Evolutionary conservation across 2,113 vertebrate species (phyloP), one percentile per base, ranked within the genome.

Genomic region (Hemiprocne comata): DNA sequence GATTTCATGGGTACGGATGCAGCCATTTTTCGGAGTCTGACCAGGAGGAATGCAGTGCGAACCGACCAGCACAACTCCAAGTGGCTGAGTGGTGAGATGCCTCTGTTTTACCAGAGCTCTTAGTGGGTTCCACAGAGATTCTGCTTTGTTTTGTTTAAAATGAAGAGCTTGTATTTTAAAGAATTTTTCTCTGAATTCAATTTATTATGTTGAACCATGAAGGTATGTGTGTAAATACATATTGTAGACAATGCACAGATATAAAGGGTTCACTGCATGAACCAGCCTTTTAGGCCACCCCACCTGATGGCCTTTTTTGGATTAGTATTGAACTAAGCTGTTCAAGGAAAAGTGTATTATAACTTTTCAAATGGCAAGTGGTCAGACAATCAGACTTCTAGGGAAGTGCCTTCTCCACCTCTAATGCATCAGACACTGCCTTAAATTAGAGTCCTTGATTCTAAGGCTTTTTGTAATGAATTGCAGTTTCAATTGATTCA

Each of bases 1-100:
- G 99, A 99, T 98, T 99, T 99, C 98, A 99, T 99, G 99, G 99
- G 99, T 86, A 99, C 99, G 0, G 99, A 99, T 93, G 99, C 99
- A 1, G 99, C 99, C 87, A 99, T 99, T 98, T 99, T 99, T 96
- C 98, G 99, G 95, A 99, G 99, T 94, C 98, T 99, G 95, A 99
- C 99, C 74, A 98, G 93, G 93, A 98, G 98, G 79, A 99, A 99
- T 78, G 98, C 99, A 7, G 99, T 99, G 85, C 97, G 99, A 91
- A 99, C 99, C 0, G 99, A 99, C 95, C 99, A 99, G 81, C 99
- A 99, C 97, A 99, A 99, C 96, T 99, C 99, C 31, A 99, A 99
- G 92, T 99, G 99, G 99, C 98, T 99, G 18, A 99, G 99, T 90
- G 99, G 99, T 99, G 98, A 98, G 98, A 84, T 38, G 11, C 16